phyloP scores from a whole-genome alignment of 2,797 vertebrate genomes.

The Eurystomus glaucurus region DNA sequence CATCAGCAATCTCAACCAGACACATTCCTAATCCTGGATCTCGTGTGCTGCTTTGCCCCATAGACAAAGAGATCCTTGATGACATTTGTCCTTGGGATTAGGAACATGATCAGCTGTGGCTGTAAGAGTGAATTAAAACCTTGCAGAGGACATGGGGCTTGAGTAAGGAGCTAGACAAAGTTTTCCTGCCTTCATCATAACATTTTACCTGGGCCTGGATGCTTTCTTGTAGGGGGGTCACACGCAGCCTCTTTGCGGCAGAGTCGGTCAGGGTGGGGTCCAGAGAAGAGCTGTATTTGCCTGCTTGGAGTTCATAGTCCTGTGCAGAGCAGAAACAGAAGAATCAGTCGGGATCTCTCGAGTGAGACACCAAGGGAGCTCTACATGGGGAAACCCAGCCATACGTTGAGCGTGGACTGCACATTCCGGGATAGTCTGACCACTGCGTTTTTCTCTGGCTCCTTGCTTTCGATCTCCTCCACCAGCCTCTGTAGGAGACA shows the following conservation, averaged over 20 bases:
- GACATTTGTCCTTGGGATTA: neutral
- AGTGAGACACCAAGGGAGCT: neutral
- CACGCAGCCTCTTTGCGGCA: conserved; percentile 78
- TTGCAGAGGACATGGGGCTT: neutral
- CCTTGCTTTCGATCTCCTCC: conserved; percentile 91
- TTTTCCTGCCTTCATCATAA: neutral
- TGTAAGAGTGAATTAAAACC: neutral
- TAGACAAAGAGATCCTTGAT: neutral
- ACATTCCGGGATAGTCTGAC: conserved; percentile 89
- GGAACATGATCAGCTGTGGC: neutral
- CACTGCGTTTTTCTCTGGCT: conserved; percentile 85
- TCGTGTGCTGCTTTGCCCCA: neutral
- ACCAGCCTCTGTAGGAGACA: conserved; percentile 86
- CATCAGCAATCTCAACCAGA: neutral
- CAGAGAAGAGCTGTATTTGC: conserved; percentile 90
- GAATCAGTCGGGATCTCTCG: neutral
- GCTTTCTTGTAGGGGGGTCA: conserved; percentile 86
- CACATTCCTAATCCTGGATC: neutral
- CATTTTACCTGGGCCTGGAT: conserved; percentile 89
- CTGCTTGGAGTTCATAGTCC: conserved; percentile 90
- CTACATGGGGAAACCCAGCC: neutral
- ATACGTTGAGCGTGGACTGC: conserved; percentile 89
- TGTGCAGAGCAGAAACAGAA: conserved; percentile 69
- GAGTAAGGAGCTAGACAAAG: neutral
- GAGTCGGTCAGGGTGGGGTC: conserved; percentile 77